Conservation (phyloP, 2,797 vertebrate species). For the Pygocentrus nattereri region DNA sequence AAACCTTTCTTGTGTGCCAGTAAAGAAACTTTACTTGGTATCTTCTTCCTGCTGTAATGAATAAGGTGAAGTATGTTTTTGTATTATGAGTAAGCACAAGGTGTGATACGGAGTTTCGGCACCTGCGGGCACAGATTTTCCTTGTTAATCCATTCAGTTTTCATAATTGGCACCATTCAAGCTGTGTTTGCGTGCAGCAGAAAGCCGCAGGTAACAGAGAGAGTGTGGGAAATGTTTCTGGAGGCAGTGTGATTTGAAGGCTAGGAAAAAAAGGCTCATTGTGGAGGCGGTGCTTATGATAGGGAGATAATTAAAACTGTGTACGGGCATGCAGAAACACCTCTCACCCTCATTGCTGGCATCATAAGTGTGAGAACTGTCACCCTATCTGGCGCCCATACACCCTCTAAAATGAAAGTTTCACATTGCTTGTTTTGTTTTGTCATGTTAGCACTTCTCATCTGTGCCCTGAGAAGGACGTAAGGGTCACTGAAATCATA, state of each 20-base stretch:
- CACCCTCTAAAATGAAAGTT: constrained; percentile 28
- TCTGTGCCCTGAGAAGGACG: neutral
- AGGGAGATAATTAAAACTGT: constrained; percentile 62
- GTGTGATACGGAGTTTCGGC: constrained; percentile 56
- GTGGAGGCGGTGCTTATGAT: constrained; percentile 51
- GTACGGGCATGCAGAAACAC: constrained; percentile 58
- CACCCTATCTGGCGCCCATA: constrained; percentile 49
- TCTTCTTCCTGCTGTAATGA: neutral
- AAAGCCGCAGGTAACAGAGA: constrained; percentile 64
- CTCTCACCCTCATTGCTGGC: constrained; percentile 54
- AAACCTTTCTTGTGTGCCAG: constrained; percentile 1
- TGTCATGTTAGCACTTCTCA: constrained; percentile 19
- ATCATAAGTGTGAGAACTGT: constrained; percentile 58
- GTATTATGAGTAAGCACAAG: constrained; percentile 11
- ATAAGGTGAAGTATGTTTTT: constrained; percentile 16
- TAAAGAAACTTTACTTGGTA: neutral
- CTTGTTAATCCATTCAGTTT: constrained; percentile 56
- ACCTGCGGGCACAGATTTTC: constrained; percentile 51
- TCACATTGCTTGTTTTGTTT: constrained; percentile 27
- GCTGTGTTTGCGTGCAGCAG: constrained; percentile 45
- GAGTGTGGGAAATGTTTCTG: constrained; percentile 49
- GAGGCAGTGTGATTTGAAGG: constrained; percentile 62
- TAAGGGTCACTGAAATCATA: neutral
- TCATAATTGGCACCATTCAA: constrained; percentile 36
- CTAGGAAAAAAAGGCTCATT: constrained; percentile 51